A percentile compares a stretch with the other conserved stretches of the same genome.
These are phyloP conservation scores for Psilanteris sp. DNA, from an alignment of 1,140 invertebrate genomes.

Conservation along the genomic window DNA sequence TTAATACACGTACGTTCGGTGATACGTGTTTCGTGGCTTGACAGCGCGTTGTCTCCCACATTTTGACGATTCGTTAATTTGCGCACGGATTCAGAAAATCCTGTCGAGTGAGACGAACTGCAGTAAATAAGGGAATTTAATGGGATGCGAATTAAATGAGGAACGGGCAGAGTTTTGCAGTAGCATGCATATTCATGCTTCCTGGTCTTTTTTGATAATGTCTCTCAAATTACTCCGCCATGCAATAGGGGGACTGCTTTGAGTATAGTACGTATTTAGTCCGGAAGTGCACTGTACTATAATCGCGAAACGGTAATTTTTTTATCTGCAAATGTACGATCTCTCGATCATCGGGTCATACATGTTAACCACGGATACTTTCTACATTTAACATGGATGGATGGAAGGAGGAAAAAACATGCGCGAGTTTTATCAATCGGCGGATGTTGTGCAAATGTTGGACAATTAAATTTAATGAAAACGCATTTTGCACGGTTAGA, in stretches of 20 bases:
- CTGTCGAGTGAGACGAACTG: conserved; percentile 64
- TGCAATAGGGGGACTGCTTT: conserved; percentile 54
- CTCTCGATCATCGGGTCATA: conserved; percentile 64
- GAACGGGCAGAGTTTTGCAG: conserved; percentile 61
- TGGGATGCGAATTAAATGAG: conserved; percentile 64
- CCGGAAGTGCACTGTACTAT: conserved; percentile 67
- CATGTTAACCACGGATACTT: conserved; percentile 59
- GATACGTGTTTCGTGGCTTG: conserved; percentile 32
- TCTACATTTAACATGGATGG: conserved; percentile 59
- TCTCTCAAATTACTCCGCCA: conserved; percentile 65
- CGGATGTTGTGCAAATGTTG: conserved; percentile 60
- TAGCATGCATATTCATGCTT: conserved; percentile 69
- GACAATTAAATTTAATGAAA: conserved; percentile 57
- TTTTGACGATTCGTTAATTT: conserved; percentile 64
- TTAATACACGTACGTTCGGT: conserved; percentile 29
- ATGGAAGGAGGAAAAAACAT: conserved; percentile 48
- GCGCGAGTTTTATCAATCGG: conserved; percentile 57
- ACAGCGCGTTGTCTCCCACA: conserved; percentile 50
- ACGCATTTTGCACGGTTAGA: conserved; percentile 8
- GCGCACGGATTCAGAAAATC: conserved; percentile 64
- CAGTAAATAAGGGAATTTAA: conserved; percentile 66
- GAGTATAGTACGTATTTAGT: conserved; percentile 66
- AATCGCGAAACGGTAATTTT: conserved; percentile 69
- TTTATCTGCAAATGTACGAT: conserved; percentile 67
- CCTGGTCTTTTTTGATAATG: conserved; percentile 67